phyloP scores from a whole-genome alignment of 2,888 invertebrate genomes.

The Sinodicranocentrus sp. region DNA sequence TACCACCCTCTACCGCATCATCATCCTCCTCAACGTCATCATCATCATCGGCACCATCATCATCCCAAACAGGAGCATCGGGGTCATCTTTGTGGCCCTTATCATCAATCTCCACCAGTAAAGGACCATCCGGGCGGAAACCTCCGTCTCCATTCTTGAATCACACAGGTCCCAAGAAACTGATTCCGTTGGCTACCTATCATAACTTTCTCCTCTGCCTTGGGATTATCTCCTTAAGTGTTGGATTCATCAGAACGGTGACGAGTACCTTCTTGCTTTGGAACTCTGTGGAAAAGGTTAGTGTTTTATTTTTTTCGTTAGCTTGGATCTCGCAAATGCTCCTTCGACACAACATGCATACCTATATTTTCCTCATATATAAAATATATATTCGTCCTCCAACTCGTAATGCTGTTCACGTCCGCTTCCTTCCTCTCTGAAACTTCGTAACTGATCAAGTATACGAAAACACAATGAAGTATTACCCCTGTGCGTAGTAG shows the following conservation, averaged over 20 bases:
- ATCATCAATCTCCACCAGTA: constrained; percentile 51
- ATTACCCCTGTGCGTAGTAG: neutral
- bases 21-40: constrained; percentile 16
- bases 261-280: constrained; percentile 68
- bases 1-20: constrained; percentile 20
- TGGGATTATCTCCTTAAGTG: constrained; percentile 62
- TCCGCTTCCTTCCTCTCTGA: no score
- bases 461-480: neutral
- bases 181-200: constrained; percentile 54
- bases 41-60: constrained; percentile 16
- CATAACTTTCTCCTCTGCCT: constrained; percentile 67
- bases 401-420: no score
- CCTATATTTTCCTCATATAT: no score
- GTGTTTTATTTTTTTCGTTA: neutral
- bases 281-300: constrained; percentile 72
- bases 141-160: constrained; percentile 48
- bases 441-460: neutral
- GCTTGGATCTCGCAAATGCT: no score
- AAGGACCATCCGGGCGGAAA: constrained; percentile 56
- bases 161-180: constrained; percentile 50
- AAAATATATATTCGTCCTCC: no score
- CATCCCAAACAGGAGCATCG: neutral
- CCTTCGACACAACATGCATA: no score
- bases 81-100: constrained; percentile 43
- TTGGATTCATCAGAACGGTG: constrained; percentile 66